Evolutionary conservation across 2,888 invertebrate species (phyloP).

Genomic region (Syrista parreyssii): DNA sequence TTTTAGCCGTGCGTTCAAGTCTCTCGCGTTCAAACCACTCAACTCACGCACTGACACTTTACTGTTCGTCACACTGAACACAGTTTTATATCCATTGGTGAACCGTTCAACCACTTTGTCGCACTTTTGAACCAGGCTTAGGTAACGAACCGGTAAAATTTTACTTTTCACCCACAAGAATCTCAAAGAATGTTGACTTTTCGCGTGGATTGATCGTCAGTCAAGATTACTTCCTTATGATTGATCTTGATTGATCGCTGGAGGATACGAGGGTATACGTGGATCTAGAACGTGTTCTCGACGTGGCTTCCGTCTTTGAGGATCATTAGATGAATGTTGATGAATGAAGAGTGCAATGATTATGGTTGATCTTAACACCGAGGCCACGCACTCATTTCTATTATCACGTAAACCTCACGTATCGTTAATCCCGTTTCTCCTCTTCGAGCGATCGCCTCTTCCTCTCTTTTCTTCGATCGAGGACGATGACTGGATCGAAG

Average conservation of each 20-base stretch:
- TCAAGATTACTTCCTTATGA: not conserved
- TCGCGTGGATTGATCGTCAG: not conserved
- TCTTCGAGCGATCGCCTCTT: not conserved
- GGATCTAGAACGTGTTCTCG: not conserved
- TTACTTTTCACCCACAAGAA: not conserved
- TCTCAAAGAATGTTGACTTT: not conserved
- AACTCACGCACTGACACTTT: constrained; percentile 52
- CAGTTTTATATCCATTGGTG: constrained; percentile 8
- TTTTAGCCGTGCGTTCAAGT: constrained; percentile 50
- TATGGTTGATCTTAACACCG: not conserved
- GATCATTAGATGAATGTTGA: not conserved
- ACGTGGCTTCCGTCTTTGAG: not conserved
- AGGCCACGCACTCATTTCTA: not conserved
- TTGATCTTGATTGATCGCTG: not conserved
- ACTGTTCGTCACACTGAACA: constrained; percentile 17
- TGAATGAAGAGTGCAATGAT: not conserved
- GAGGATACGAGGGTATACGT: not conserved
- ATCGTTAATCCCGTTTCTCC: not conserved
- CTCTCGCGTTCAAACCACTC: constrained; percentile 42
- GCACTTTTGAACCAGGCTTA: constrained; percentile 5
- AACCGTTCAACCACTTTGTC: constrained; percentile 1
- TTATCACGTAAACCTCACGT: not conserved
- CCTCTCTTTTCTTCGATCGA: not conserved
- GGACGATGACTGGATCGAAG: not conserved
- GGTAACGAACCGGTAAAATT: not conserved